Evolutionary conservation across 2,797 vertebrate genomes (phyloP), one percentile per base, ranked within the genome.

Genomic region (Synaphobranchus kaupii): DNA sequence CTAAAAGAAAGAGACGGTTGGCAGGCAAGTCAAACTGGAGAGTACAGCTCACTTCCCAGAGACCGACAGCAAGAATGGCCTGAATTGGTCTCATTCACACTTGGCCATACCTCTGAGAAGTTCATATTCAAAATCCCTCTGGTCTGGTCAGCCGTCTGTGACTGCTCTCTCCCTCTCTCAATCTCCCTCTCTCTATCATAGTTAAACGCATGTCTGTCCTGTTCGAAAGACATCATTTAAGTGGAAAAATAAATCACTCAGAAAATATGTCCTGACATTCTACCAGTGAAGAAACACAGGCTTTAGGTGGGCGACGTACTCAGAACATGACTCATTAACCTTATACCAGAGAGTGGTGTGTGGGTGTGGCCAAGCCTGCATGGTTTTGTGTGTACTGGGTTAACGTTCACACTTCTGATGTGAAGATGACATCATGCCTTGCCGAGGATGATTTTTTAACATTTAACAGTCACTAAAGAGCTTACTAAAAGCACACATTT

Each of bases 11-110:
- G 81, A 83, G 47, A 84, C n/a, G 28, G 47, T 66, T 52, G 10
- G 31, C 80, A 87, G 17, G 47, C 22, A 82, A 83, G 47, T 50
- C 17, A 50, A 87, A 68, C 68, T 63, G 83, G 22, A 31, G 25
- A 34, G 22, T 44, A 34, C 34, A 83, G 17, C 34, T 52, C 81
- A 86, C 84, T 87, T 78, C 28, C 52, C 68, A 87, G 85, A 83
- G 89, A 90, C 91, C 91, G 88, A 87, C 91, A 93, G 93, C 92
- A 8, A 71, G 20, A 82, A 25, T 92, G 92, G 93, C 91, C 90
- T 81, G 85, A 90, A 90, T 86, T 86, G 89, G 89, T 89, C 91
- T 92, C 91, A 94, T 94, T 94, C 92, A 93, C 87, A 90, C 90
- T 90, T 84, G 85, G 92, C 94, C 93, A 92, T 89, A 92, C 89